phyloP scores from a whole-genome alignment of 2,888 invertebrate genomes.

The Himalopsyche japonica region DNA sequence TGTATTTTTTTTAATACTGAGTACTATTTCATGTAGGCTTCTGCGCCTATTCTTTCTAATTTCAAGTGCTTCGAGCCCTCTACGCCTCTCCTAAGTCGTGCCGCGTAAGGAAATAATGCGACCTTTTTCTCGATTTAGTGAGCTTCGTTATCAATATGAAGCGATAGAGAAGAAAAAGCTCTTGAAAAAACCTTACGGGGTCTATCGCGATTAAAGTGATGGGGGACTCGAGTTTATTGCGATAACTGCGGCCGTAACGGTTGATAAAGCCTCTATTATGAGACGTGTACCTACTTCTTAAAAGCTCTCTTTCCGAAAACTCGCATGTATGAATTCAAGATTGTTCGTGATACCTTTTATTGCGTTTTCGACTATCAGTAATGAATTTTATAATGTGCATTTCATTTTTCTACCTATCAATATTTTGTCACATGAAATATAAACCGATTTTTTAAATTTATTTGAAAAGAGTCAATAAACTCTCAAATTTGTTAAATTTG shows the following conservation, averaged over 20 bases:
- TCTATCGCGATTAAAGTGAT: constrained; percentile 10
- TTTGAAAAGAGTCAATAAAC: no score
- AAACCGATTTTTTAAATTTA: no score
- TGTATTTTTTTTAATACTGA: no score
- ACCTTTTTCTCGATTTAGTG: constrained; percentile 25
- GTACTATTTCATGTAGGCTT: no score
- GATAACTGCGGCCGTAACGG: constrained; percentile 1
- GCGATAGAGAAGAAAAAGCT: background rate
- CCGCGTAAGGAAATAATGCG: constrained; percentile 14
- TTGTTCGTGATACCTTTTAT: background rate
- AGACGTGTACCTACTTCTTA: background rate
- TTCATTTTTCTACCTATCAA: no score
- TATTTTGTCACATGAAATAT: no score
- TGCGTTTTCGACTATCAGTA: no score
- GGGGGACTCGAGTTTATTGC: background rate
- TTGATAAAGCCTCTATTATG: constrained; percentile 1
- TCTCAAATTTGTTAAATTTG: no score
- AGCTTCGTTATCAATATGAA: constrained; percentile 23
- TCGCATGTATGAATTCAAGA: background rate
- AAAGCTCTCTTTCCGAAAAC: background rate
- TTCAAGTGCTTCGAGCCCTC: background rate
- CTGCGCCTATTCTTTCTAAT: background rate
- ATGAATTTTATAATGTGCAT: no score
- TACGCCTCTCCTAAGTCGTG: background rate
- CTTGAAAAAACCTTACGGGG: background rate